A percentile compares a stretch with the other conserved stretches of the same genome.
phyloP scores from a whole-genome alignment of 2,113 vertebrate species.

The Mugil cephalus region DNA sequence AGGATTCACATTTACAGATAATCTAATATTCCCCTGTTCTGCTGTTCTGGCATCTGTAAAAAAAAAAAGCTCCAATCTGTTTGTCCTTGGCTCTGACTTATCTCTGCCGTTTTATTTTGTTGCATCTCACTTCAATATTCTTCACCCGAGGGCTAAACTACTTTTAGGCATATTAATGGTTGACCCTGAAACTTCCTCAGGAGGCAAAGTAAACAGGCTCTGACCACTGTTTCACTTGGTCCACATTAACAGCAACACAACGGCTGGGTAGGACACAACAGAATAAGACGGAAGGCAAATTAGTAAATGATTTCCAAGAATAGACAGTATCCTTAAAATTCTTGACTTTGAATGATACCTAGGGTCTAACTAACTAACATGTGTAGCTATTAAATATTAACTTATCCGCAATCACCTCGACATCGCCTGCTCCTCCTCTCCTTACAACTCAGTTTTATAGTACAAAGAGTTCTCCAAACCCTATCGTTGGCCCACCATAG shows the following conservation, averaged over 20 bases:
- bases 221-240: conserved; percentile 27
- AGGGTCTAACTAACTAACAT: too few relatives aligned
- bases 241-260: conserved; percentile 5
- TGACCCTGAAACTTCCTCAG: conserved; percentile 70
- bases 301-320: too few relatives aligned
- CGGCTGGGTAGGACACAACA: conserved; percentile 10
- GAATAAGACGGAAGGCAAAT: conserved; percentile 15
- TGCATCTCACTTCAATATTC: conserved; percentile 70
- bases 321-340: too few relatives aligned
- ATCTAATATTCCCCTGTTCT: conserved; percentile 68
- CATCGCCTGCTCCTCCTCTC: too few relatives aligned
- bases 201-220: conserved; percentile 59
- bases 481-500: too few relatives aligned
- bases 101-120: conserved; percentile 60
- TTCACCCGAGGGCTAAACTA: conserved; percentile 63
- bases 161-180: conserved; percentile 74
- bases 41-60: conserved; percentile 54
- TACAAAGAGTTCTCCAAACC: too few relatives aligned
- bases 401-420: too few relatives aligned
- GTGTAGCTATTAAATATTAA: too few relatives aligned
- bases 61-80: conserved; percentile 59
- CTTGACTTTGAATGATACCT: too few relatives aligned
- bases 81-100: conserved; percentile 77
- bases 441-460: too few relatives aligned
- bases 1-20: conserved; percentile 67